Base-by-base conservation (phyloP, 2,888 invertebrate species). In the Drosophila leonis region DNA sequence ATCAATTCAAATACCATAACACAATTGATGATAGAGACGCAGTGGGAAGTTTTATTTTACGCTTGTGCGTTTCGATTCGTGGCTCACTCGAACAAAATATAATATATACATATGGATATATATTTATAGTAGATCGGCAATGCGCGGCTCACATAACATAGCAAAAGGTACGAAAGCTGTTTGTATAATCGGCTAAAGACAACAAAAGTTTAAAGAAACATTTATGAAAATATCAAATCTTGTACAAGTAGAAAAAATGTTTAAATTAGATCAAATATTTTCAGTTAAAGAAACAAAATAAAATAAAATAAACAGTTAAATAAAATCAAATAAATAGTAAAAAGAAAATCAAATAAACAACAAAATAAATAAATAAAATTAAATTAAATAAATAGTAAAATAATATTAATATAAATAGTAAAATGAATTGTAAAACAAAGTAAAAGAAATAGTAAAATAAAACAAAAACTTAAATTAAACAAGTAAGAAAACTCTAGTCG, bases 1-100 rank as follows among this genome's bases (percentile, higher is more conserved):
- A 61, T 72, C 52, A 61, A 65, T 73, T 72, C 41, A 42, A 72
- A 65, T 29, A 62, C 57, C 55, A 44, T 35, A 48, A 39, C 44
- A 62, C 39, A 51, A 51, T 61, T 49, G 41, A 31, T 60, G 48
- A 56, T 56, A 20, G 48, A 29, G 41, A 39, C 39, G 29, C 48
- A 29, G 29, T 48, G n/a, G 0, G 24, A 15, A 33, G 42, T 41
- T 44, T 35, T n/a, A 59, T 59, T 46, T 31, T 31, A 48, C 48
- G 48, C 48, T 29, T 29, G 12, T 48, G 48, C n/a, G 29, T 48
- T 9, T n/a, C 44, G 44, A n/a, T 29, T n/a, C 48, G 48, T n/a
- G 29, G 29, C 29, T 48, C 29, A 29, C 18, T 18, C n/a, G 18
- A 18, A n/a, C 18, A n/a, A 8, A 2, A 31, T 18, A 48, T 10